Conservation (phyloP, 2,888 invertebrate species). For the Scaptomyza flava region DNA sequence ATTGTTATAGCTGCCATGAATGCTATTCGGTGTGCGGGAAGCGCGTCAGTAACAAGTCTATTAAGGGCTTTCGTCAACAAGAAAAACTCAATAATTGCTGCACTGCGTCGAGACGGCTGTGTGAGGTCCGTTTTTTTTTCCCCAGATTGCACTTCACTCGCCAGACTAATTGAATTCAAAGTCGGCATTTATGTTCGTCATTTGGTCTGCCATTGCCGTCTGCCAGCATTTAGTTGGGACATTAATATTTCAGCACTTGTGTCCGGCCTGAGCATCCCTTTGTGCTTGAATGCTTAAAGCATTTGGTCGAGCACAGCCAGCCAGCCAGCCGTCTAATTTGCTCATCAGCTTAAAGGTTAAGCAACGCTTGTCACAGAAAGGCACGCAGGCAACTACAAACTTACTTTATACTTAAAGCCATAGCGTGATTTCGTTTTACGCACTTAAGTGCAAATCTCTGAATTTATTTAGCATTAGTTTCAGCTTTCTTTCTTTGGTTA, state of each 20-base stretch:
- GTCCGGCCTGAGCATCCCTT: slow-evolving; percentile 50
- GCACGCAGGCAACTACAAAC: slow-evolving; percentile 3
- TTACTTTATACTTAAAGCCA: neutral
- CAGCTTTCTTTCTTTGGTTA: neutral
- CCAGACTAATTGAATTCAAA: slow-evolving; percentile 67
- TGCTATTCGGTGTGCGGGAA: slow-evolving; percentile 7
- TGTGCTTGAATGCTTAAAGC: slow-evolving; percentile 34
- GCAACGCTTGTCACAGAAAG: slow-evolving; percentile 42
- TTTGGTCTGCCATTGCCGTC: slow-evolving; percentile 7
- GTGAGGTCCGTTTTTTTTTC: neutral
- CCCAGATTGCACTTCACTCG: neutral
- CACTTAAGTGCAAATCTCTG: slow-evolving; percentile 59
- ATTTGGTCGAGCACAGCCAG: slow-evolving; percentile 25
- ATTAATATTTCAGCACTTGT: slow-evolving; percentile 65
- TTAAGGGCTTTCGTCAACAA: slow-evolving; percentile 48
- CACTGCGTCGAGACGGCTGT: slow-evolving; percentile 45
- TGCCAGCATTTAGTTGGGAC: slow-evolving; percentile 38
- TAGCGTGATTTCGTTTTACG: slow-evolving; percentile 52
- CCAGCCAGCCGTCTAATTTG: slow-evolving; percentile 43
- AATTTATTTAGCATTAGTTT: slow-evolving; percentile 55
- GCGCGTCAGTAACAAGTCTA: slow-evolving; percentile 20
- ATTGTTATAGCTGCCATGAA: slow-evolving; percentile 55
- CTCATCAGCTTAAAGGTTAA: slow-evolving; percentile 51
- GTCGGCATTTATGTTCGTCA: slow-evolving; percentile 44
- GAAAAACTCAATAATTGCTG: slow-evolving; percentile 60